Evolutionary conservation across 2,797 vertebrate species (phyloP), one percentile per base, ranked within the genome.

Genomic region (Coracias cyanogaster): DNA sequence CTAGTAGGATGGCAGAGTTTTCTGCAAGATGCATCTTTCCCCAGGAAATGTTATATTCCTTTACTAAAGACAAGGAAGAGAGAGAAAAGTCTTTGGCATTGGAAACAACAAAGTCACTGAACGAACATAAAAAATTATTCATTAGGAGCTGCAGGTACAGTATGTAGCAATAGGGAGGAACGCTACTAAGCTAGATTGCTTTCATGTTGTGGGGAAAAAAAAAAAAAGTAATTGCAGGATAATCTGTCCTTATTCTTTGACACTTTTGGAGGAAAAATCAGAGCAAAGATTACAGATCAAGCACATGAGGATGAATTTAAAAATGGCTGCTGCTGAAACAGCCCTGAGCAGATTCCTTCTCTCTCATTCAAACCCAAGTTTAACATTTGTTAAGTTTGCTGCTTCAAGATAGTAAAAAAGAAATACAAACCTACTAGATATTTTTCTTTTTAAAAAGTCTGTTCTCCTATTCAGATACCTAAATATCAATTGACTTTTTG

Each of bases 21-120:
- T 86, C 90, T 93, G 90, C 0, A 31, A 86, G 85, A 91, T 79
- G 43, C 90, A 84, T 78, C 88, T 87, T 74, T 87, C 89, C 92
- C 84, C 93, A 85, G 83, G 89, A 92, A 93, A 92, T 65, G 89
- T 81, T 80, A 94, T 19, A 91, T 69, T 89, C 89, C 73, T 93
- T 96, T 65, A 95, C 58, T 90, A 70, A 93, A 91, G 82, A 91
- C 86, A 96, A 90, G 81, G 83, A 92, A 96, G 67, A 96, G 81
- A 91, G 74, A 89, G 61, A 96, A 86, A 93, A 91, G 33, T 72
- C 94, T 96, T 96, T 81, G 91, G 89, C 65, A 94, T 45, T 83
- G 65, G 92, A 57, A 89, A 5, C 24, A 82, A 79, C 74, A 88
- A 78, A 94, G 82, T 52, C n/a, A 71, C 45, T 41, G 82, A 74